Conservation (phyloP, 2,797 vertebrate species). For the Tamandua tetradactyla region DNA sequence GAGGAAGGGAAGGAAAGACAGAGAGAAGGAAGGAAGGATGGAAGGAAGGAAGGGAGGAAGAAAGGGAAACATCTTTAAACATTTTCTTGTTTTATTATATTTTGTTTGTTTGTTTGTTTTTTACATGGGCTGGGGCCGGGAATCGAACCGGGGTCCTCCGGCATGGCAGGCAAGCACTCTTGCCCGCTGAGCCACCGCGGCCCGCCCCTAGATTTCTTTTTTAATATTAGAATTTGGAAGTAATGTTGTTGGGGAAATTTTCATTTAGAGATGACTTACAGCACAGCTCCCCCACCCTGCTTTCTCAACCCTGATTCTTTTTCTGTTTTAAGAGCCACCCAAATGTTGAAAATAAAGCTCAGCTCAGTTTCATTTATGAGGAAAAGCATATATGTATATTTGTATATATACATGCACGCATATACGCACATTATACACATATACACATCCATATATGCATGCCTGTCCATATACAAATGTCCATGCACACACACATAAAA, state of each 20-base stretch:
- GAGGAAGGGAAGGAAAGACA: too few species aligned
- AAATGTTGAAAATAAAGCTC: conserved; percentile 5
- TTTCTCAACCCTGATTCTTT: not conserved
- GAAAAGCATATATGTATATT: not conserved
- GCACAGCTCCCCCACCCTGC: not conserved
- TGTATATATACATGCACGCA: not conserved
- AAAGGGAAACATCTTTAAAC: too few species aligned
- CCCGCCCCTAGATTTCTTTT: not conserved
- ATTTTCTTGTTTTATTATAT: too few species aligned
- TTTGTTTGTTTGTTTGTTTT: too few species aligned
- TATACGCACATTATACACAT: not conserved
- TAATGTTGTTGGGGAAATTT: not conserved
- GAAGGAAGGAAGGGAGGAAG: too few species aligned
- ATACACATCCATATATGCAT: not conserved
- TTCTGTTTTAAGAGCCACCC: not conserved
- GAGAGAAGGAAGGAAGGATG: too few species aligned
- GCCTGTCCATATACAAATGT: not conserved
- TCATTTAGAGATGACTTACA: not conserved
- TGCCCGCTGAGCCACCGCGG: too few species aligned
- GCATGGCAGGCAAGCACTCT: too few species aligned
- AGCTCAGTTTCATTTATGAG: not conserved
- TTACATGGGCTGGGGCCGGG: too few species aligned
- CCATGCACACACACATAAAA: not conserved
- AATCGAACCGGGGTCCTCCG: too few species aligned
- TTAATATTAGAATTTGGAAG: not conserved